phyloP scores from a whole-genome alignment of 2,113 vertebrate species.

The Ivindomyrus marchei region DNA sequence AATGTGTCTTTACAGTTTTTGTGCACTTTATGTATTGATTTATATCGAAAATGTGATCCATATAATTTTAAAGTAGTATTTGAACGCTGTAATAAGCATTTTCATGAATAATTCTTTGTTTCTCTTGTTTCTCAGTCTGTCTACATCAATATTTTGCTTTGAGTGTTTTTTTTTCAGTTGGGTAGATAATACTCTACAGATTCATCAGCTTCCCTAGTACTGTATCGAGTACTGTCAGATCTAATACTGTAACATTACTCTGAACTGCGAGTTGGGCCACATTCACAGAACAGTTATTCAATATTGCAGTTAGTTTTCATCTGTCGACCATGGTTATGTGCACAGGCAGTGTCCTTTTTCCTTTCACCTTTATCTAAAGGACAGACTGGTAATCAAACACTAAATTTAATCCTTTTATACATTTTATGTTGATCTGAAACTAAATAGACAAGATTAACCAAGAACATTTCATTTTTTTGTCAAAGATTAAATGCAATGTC shows the following conservation, averaged over 20 bases:
- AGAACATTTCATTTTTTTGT: not conserved
- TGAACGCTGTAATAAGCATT: not conserved
- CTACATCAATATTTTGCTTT: not conserved
- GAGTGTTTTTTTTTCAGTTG: not conserved
- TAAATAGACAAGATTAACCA: not conserved
- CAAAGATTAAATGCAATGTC: not conserved
- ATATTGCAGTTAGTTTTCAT: not conserved
- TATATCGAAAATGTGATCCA: slow-evolving; percentile 6
- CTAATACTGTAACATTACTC: not conserved
- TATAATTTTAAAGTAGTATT: not conserved
- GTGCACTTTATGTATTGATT: not conserved
- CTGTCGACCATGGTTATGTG: not conserved
- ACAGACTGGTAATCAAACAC: not conserved
- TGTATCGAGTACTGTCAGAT: slow-evolving; percentile 11
- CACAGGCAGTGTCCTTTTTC: not conserved
- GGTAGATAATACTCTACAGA: not conserved
- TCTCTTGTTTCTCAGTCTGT: not conserved
- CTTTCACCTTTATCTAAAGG: not conserved
- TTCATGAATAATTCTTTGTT: not conserved
- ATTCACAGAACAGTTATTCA: not conserved
- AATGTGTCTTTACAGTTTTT: not conserved
- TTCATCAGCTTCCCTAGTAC: not conserved
- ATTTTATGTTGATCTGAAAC: not conserved
- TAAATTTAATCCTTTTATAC: not conserved
- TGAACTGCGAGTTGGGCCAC: not conserved